Base-by-base conservation (phyloP, 1,140 invertebrate genomes). In the Phocides pigmalion region DNA sequence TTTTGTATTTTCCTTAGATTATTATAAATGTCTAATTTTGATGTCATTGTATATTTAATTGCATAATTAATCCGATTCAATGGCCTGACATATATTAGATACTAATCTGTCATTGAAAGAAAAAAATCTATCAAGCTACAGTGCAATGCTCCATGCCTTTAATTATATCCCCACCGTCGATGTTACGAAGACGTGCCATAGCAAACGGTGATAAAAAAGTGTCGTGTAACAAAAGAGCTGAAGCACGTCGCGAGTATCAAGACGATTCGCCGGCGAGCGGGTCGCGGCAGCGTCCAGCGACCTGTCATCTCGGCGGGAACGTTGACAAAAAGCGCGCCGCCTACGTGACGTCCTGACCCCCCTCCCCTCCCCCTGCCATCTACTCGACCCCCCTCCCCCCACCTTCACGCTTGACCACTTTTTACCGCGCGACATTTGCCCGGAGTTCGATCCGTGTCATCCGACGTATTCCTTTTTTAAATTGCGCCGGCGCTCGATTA, bases 371-470 rank as follows among this genome's bases (percentile, higher is more conserved):
- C 62, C 56, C 66, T 28, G 28, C 41, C 51, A 28, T 19, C 63
- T 12, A 61, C 51, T 12, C 66, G 16, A 63, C 64, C 46, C 63
- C 54, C 62, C 11, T 63, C 42, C 25, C 50, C 8, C 41, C 78
- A 64, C 73, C 76, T 74, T 79, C 72, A 72, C 77, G 82, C 71
- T 78, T 76, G 88, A 90, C 87, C 82, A 84, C 85, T 90, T 90
- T 90, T 90, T 89, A 90, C 82, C 79, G 79, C 84, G 86, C 88
- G 88, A 88, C 86, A 89, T 90, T 90, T 90, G 86, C 88, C 88
- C 86, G 85, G 88, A 90, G 88, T 90, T 90, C 88, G 86, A 88
- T 88, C 85, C 85, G 87, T 90, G 88, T 90, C 88, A 89, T 90
- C 82, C 81, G 85, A 89, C 87, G 81, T 88, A 88, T 88, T 89